Evolutionary conservation across 2,797 vertebrate species (phyloP), one percentile per base, ranked within the genome.

Genomic region (Rhynchonycteris naso): DNA sequence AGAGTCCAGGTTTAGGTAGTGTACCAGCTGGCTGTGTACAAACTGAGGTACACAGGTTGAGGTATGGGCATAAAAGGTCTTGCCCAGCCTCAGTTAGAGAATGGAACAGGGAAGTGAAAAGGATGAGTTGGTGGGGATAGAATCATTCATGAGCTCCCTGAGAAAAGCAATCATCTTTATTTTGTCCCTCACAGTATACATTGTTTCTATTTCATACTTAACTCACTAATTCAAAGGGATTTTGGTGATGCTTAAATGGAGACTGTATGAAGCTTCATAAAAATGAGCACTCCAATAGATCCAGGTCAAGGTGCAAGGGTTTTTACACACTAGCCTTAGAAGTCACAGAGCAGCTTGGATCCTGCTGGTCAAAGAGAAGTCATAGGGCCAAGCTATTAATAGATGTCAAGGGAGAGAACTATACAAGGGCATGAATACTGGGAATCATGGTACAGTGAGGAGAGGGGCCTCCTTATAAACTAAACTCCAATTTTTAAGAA

Each of bases 401-500:
- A n/a, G 35, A 79, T 65, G 19, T 80, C 68, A 74, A 83, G 12
- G 18, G 33, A 47, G n/a, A 21, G 21, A 43, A 35, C 21, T 30
- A 4, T 28, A 47, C 1, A 15, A 38, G 11, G 12, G 22, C 0
- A 5, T 75, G 24, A 6, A 21, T 30, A 47, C n/a, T 18, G 4
- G 54, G 26, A 54, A 26, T 13, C 8, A 35, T 9, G 26, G 7
- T 54, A 93, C 28, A 24, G 1, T 24, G n/a, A 59, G 12, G 7
- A 93, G 18, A 78, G 12, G 13, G 2, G 0, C 26, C 30, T 38
- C 28, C 35, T 78, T 86, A 30, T 22, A 86, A 35, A 72, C 10
- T 78, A 86, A 16, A 16, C 30, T 83, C 14, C 35, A 69, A 56
- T 43, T 69, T 94, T 94, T 43, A 59, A 65, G 22, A 63, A 83